These are phyloP conservation scores for Hydrozoanthus tunicans DNA, from an alignment of 64 coral and sea anemone genomes.

Conservation along the genomic window DNA sequence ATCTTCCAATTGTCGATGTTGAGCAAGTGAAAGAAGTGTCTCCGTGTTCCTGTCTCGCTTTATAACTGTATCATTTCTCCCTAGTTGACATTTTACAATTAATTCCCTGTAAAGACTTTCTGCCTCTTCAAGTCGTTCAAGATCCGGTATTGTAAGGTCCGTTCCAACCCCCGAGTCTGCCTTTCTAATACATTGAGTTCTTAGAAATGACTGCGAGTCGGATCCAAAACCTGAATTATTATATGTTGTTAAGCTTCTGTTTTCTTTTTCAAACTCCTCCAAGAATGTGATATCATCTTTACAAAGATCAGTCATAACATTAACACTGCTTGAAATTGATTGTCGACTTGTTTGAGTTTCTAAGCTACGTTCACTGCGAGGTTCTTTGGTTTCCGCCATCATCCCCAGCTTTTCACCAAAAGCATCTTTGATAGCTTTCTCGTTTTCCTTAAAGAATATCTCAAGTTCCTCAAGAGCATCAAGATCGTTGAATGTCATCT, in stretches of 20 bases:
- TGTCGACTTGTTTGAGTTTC: not conserved
- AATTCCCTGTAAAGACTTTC: constrained; percentile 22
- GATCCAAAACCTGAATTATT: not conserved
- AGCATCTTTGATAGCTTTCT: constrained; percentile 17
- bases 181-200: constrained; percentile 9
- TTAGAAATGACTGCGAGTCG: not conserved
- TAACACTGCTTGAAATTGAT: not conserved
- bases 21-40: constrained; percentile 25
- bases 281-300: not conserved
- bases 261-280: constrained; percentile 38
- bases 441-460: constrained; percentile 28
- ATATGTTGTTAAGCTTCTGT: not conserved
- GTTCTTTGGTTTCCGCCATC: not conserved
- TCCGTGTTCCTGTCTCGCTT: not conserved
- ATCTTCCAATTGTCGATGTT: constrained; percentile 16
- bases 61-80: not conserved
- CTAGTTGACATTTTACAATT: not conserved
- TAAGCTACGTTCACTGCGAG: not conserved
- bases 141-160: constrained; percentile 37
- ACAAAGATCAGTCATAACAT: constrained; percentile 35
- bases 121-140: constrained; percentile 33
- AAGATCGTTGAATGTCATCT: constrained; percentile 3
- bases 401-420: not conserved
- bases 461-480: constrained; percentile 8
- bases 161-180: constrained; percentile 20